phyloP scores from a whole-genome alignment of 2,797 vertebrate genomes.

The Rhabdophis nuchalis region DNA sequence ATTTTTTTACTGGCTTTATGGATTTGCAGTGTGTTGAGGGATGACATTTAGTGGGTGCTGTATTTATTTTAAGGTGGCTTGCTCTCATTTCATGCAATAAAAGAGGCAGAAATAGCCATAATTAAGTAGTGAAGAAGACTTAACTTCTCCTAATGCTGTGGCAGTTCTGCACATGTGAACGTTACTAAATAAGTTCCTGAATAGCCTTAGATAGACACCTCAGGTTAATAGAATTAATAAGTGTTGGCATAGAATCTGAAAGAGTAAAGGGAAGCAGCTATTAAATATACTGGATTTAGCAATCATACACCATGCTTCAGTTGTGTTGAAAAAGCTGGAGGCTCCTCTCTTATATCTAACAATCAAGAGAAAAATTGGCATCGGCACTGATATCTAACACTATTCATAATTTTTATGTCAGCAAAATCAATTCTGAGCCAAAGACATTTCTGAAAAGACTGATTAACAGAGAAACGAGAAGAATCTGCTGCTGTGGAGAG shows the following conservation, averaged over 20 bases:
- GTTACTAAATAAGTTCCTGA: neutral
- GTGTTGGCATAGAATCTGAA: constrained; percentile 2
- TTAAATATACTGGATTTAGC: neutral
- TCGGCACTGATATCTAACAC: neutral
- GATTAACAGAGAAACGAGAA: neutral
- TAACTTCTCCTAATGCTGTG: neutral
- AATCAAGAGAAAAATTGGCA: constrained; percentile 5
- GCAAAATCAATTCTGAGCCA: neutral
- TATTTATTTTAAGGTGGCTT: neutral
- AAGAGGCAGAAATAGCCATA: neutral
- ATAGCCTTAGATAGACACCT: neutral
- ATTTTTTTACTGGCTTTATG: neutral
- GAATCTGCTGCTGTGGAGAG: neutral
- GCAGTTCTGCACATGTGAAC: neutral
- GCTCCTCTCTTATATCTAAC: neutral
- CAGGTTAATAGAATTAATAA: constrained; percentile 2
- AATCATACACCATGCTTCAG: neutral
- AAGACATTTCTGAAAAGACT: neutral
- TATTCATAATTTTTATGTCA: constrained; percentile 4
- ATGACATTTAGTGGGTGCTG: neutral
- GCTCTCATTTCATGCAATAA: neutral
- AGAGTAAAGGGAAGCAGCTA: constrained; percentile 6
- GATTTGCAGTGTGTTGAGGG: neutral
- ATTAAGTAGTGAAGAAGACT: neutral
- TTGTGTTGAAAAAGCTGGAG: neutral